These are phyloP conservation scores for Anser brachyrhynchus DNA, from an alignment of 2,113 vertebrate genomes.

Conservation along the genomic window DNA sequence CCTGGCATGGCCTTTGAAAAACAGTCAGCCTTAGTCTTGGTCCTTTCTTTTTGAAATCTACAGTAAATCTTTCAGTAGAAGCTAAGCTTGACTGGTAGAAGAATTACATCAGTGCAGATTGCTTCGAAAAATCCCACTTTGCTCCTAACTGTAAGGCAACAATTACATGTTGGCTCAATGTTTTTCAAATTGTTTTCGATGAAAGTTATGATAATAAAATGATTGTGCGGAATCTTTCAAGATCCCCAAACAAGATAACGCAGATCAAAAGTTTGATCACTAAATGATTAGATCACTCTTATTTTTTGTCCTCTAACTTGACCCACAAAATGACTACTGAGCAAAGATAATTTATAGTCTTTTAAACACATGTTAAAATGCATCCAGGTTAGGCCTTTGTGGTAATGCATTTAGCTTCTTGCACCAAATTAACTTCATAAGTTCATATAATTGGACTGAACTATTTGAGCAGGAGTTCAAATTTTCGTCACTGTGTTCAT, in stretches of 20 bases:
- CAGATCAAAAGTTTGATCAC: background rate
- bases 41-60: background rate
- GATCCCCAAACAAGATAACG: background rate
- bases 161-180: background rate
- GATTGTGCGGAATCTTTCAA: background rate
- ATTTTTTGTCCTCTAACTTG: background rate
- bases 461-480: background rate
- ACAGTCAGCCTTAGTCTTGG: rapidly evolving
- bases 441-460: background rate
- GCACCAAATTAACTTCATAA: constrained; percentile 11
- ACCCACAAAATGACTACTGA: background rate
- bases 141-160: background rate
- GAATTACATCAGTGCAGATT: background rate
- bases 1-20: background rate
- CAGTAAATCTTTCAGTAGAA: background rate
- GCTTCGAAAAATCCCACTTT: background rate
- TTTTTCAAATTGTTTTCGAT: background rate
- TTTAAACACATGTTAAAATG: background rate
- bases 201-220: background rate
- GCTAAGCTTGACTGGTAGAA: background rate
- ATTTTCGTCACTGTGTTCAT: constrained; percentile 1
- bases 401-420: constrained; percentile 2
- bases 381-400: background rate
- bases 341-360: background rate
- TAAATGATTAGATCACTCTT: background rate